Percentiles rank a stretch among this genome's conserved stretches.
Conservation (phyloP, 2,113 vertebrate species). For the Solea senegalensis region DNA sequence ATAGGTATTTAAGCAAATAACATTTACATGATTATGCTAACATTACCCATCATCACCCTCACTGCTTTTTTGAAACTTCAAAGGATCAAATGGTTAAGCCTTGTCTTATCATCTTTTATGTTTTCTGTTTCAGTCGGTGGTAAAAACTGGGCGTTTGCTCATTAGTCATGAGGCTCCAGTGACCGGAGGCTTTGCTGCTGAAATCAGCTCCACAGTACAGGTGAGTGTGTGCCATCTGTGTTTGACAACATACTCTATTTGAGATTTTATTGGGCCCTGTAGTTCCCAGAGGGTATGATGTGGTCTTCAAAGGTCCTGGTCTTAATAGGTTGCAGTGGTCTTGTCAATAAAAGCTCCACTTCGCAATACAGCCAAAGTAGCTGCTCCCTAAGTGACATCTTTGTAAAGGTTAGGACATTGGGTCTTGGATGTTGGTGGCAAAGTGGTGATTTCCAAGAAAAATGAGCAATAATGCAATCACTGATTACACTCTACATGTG, state of each 20-base stretch:
- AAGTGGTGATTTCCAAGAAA: not conserved
- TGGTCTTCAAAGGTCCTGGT: slow-evolving; percentile 27
- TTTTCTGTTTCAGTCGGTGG: slow-evolving; percentile 88
- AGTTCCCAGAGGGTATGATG: slow-evolving; percentile 2
- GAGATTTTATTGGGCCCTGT: slow-evolving; percentile 32
- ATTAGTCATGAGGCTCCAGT: slow-evolving; percentile 96
- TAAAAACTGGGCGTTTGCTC: slow-evolving; percentile 93
- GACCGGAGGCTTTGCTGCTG: slow-evolving; percentile 95
- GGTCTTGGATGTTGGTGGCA: too few species aligned
- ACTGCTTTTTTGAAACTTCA: not conserved
- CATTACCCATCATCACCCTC: not conserved
- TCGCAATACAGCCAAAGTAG: slow-evolving; percentile 46
- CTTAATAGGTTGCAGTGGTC: slow-evolving; percentile 28
- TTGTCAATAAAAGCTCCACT: slow-evolving; percentile 38
- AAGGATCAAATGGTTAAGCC: not conserved
- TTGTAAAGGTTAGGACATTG: not conserved
- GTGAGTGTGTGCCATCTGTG: slow-evolving; percentile 71
- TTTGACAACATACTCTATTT: slow-evolving; percentile 1
- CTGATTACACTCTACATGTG: not conserved
- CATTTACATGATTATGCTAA: too few species aligned
- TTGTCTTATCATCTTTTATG: slow-evolving; percentile 17
- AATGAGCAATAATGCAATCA: not conserved
- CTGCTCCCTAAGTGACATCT: too few species aligned
- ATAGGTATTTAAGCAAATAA: too few species aligned
- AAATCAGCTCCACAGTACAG: slow-evolving; percentile 96